A percentile compares a stretch with the other conserved stretches of the same genome.
These are phyloP conservation scores for Esox niger DNA, from an alignment of 2,113 vertebrate species.

Conservation along the genomic window DNA sequence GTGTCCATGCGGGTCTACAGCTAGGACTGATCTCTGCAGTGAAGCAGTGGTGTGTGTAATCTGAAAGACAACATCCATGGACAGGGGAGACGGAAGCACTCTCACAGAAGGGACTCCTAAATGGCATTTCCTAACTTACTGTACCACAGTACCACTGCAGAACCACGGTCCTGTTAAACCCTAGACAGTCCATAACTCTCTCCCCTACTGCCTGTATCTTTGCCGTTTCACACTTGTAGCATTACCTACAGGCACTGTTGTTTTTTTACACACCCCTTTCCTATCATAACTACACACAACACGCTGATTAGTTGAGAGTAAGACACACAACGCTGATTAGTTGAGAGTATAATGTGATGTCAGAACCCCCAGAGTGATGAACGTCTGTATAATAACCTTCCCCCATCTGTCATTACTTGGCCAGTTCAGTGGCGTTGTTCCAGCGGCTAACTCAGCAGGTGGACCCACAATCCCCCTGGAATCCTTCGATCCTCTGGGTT, in stretches of 20 bases:
- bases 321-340: background rate
- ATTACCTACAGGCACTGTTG: background rate
- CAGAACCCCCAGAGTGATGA: background rate
- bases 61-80: slow-evolving; percentile 5
- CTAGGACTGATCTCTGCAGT: background rate
- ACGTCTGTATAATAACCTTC: too few species aligned
- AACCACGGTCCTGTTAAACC: too few species aligned
- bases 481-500: too few species aligned
- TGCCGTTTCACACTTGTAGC: background rate
- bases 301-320: too few species aligned
- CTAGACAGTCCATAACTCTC: background rate
- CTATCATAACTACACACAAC: too few species aligned
- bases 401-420: background rate
- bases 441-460: background rate
- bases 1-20: background rate
- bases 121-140: too few species aligned
- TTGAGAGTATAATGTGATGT: background rate
- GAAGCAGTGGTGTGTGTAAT: slow-evolving; percentile 6
- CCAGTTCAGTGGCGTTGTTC: background rate
- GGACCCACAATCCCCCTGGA: too few species aligned
- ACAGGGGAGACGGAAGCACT: too few species aligned
- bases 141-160: too few species aligned
- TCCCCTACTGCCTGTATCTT: background rate
- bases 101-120: too few species aligned
- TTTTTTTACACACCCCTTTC: too few species aligned